Evolutionary conservation across 2,888 invertebrate species (phyloP).

Genomic region (Leptarthrus brevirostris): DNA sequence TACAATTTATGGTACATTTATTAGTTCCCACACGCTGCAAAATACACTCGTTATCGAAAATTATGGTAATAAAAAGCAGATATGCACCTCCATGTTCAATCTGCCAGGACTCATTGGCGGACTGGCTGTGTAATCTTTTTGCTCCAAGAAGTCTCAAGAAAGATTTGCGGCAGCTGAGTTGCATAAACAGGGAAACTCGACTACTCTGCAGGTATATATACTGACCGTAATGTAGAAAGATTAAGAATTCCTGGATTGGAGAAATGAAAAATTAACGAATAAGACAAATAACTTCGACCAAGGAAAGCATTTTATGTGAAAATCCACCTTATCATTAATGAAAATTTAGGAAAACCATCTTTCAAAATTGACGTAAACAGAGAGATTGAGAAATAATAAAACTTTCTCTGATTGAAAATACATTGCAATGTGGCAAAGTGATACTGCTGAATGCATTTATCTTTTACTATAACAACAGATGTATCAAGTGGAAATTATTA

Average conservation of each 20-base stretch:
- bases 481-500: too few species aligned
- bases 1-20: background rate
- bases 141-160: too few species aligned
- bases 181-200: too few species aligned
- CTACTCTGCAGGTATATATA: too few species aligned
- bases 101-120: background rate
- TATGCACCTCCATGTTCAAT: background rate
- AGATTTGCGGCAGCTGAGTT: background rate
- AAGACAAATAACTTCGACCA: background rate
- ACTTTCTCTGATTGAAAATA: background rate
- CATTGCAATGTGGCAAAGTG: background rate
- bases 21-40: background rate
- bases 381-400: background rate
- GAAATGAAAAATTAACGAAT: background rate
- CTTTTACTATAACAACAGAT: too few species aligned
- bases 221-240: too few species aligned
- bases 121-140: background rate
- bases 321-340: background rate
- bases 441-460: too few species aligned
- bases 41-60: background rate
- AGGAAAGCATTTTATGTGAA: background rate
- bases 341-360: background rate
- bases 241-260: background rate
- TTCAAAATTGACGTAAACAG: background rate
- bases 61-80: constrained; percentile 14